Percentiles rank a stretch among this genome's conserved stretches.
These are phyloP conservation scores for Marcusenius ussheri DNA, from an alignment of 2,113 vertebrate genomes.

Conservation along the genomic window DNA sequence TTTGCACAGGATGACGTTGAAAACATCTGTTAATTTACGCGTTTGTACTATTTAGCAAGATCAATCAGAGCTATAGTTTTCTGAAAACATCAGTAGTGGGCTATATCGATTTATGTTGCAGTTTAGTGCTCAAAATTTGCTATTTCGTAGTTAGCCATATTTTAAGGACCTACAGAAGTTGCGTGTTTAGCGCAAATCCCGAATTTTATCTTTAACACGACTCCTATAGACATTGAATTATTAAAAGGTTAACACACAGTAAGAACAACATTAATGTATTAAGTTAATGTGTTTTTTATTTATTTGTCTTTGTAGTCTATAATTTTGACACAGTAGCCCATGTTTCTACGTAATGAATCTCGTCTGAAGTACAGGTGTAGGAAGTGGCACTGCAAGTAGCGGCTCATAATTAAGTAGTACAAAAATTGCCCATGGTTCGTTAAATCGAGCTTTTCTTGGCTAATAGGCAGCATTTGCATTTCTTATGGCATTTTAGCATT, in stretches of 20 bases:
- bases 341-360: not conserved
- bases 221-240: not conserved
- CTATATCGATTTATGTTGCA: not conserved
- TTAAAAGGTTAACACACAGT: not conserved
- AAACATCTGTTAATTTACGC: not conserved
- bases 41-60: not conserved
- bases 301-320: not conserved
- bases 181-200: not conserved
- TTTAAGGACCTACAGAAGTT: not conserved
- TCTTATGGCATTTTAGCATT: not conserved
- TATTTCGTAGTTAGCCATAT: not conserved
- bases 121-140: not conserved
- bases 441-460: not conserved
- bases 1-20: not conserved
- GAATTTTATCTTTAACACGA: not conserved
- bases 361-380: not conserved
- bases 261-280: not conserved
- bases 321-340: not conserved
- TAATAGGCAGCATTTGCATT: not conserved
- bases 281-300: not conserved
- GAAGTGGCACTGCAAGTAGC: not conserved
- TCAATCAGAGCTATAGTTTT: not conserved
- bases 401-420: not conserved
- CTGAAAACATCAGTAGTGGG: not conserved
- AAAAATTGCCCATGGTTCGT: not conserved